Evolutionary conservation across 92 coral and sea anemone genomes (phyloP).

Genomic region (Phenganax subtilis): DNA sequence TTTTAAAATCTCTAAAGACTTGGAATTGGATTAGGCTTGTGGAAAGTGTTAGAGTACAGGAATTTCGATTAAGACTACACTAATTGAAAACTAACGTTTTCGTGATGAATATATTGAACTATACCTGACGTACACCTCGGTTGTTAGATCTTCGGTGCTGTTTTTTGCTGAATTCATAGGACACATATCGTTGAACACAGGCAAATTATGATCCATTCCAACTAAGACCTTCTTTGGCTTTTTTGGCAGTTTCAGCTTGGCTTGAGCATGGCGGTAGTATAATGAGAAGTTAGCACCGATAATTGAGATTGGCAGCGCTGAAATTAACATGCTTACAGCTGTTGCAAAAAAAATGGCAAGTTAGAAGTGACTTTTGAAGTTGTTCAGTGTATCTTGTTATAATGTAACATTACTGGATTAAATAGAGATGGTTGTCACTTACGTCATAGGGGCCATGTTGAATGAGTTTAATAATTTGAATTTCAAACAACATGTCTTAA

Average conservation of each 20-base stretch:
- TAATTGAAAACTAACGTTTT: not conserved
- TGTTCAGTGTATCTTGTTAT: not conserved
- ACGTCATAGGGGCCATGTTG: too few relatives aligned
- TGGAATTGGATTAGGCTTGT: too few relatives aligned
- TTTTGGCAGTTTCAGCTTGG: constrained; percentile 93
- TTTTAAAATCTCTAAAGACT: too few relatives aligned
- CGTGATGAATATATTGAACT: not conserved
- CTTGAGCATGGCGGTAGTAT: constrained; percentile 97
- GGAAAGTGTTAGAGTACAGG: not conserved
- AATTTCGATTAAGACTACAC: not conserved
- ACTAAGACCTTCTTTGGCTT: constrained; percentile 69
- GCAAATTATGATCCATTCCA: constrained; percentile 73
- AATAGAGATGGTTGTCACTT: not conserved
- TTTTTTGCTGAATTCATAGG: constrained; percentile 27
- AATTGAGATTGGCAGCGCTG: constrained; percentile 97
- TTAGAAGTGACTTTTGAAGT: not conserved
- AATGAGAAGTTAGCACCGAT: constrained; percentile 94
- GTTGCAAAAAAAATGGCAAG: constrained; percentile 52
- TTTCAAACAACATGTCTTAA: too few relatives aligned
- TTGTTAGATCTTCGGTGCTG: constrained; percentile 33
- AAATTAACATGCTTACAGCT: constrained; percentile 72
- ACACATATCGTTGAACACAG: constrained; percentile 48
- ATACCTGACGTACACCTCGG: constrained; percentile 19
- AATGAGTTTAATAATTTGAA: too few relatives aligned
- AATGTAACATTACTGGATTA: not conserved